Evolutionary conservation across 2,113 vertebrate genomes (phyloP).

Genomic region (Eublepharis macularius): DNA sequence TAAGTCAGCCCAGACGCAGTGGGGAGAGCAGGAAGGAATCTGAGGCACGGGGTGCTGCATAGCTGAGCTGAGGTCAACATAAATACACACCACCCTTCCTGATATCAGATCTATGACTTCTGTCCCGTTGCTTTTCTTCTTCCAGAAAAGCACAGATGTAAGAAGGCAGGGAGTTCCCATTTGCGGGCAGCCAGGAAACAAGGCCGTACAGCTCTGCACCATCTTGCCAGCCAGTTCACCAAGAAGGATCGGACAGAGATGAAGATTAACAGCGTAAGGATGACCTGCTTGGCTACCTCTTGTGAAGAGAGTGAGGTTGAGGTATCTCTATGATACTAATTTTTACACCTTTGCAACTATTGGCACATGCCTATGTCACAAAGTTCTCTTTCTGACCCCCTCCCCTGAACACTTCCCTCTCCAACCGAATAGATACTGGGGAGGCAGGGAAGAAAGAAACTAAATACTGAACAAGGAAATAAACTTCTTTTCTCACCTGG

Average conservation of each 20-base stretch:
- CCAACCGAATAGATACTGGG: too few species aligned
- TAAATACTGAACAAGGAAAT: background rate
- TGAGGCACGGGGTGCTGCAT: background rate
- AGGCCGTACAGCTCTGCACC: slow-evolving; percentile 78
- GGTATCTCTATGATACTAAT: background rate
- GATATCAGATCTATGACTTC: too few species aligned
- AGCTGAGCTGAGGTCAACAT: background rate
- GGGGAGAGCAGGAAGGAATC: background rate
- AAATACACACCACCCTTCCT: background rate
- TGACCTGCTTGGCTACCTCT: background rate
- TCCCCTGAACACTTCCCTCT: background rate
- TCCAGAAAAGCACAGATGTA: slow-evolving; percentile 72
- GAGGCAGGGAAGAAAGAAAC: background rate
- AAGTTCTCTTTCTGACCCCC: background rate
- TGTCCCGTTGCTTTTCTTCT: background rate
- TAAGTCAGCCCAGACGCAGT: background rate
- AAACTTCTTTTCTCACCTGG: too few species aligned
- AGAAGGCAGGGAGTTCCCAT: slow-evolving; percentile 71
- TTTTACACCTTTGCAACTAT: background rate
- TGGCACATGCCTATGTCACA: too few species aligned
- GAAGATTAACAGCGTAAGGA: slow-evolving; percentile 86
- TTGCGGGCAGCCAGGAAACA: slow-evolving; percentile 78
- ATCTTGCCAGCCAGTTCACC: slow-evolving; percentile 81
- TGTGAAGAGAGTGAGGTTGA: background rate
- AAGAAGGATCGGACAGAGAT: slow-evolving; percentile 74